Evolutionary conservation across 2,113 vertebrate genomes (phyloP).

Genomic region (Rafetus swinhoei): DNA sequence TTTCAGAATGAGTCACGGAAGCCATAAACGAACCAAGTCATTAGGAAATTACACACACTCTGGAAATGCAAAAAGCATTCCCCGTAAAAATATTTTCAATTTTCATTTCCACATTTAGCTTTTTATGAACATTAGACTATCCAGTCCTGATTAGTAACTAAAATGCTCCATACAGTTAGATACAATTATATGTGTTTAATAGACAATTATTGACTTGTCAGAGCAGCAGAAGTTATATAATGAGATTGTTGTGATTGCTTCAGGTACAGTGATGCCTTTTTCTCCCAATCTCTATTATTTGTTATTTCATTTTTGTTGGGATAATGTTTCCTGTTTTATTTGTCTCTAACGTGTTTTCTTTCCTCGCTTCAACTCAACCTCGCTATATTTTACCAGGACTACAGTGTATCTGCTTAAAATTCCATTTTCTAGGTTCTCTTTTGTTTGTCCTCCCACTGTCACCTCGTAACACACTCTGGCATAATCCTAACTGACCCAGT

Average conservation of each 20-base stretch:
- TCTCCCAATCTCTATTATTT: not conserved
- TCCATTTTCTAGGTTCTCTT: not conserved
- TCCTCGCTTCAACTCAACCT: not conserved
- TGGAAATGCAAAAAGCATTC: slow-evolving; percentile 76
- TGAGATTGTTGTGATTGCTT: slow-evolving; percentile 9
- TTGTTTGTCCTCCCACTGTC: not conserved
- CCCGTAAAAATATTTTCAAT: slow-evolving; percentile 60
- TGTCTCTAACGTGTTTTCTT: not conserved
- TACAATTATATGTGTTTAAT: not conserved
- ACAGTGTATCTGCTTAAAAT: not conserved
- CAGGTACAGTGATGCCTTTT: not conserved
- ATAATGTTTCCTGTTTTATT: not conserved
- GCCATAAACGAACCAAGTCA: slow-evolving; percentile 80
- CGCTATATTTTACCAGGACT: not conserved
- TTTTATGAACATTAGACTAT: not conserved
- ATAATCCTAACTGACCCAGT: not conserved
- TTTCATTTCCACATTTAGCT: not conserved
- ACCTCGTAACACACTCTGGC: not conserved
- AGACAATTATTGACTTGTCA: slow-evolving; percentile 23
- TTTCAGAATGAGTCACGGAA: slow-evolving; percentile 79
- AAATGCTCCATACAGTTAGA: not conserved
- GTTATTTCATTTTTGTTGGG: not conserved
- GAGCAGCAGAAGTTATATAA: slow-evolving; percentile 21
- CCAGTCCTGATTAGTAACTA: not conserved
- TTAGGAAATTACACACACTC: slow-evolving; percentile 75